phyloP scores from a whole-genome alignment of 30 jellyfish, hydroid and myxozoan species.

The Pseudorhiza aurosa region DNA sequence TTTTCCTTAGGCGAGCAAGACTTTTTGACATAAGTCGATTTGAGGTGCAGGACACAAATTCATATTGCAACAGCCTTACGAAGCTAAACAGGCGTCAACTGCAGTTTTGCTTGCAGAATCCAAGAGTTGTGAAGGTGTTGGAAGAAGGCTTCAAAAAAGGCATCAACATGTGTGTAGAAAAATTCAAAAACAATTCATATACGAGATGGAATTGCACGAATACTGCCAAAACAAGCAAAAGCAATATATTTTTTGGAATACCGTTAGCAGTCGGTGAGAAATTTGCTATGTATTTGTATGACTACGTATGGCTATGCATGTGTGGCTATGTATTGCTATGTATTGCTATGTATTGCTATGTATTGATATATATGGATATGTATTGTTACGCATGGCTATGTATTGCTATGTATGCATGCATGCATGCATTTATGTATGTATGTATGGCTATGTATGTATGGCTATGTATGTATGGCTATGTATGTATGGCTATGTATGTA shows the following conservation, averaged over 20 bases:
- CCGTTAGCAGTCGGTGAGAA: slow-evolving; percentile 72
- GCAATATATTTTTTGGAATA: slow-evolving; percentile 55
- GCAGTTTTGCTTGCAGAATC: slow-evolving; percentile 48
- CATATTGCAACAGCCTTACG: slow-evolving; percentile 47
- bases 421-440: too few species aligned
- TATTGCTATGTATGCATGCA: too few species aligned
- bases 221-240: slow-evolving; percentile 30
- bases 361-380: too few species aligned
- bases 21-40: slow-evolving; percentile 1
- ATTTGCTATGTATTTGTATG: too few species aligned
- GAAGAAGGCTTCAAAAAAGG: slow-evolving; percentile 69
- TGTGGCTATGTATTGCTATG: too few species aligned
- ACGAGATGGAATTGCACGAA: slow-evolving; percentile 82
- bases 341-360: too few species aligned
- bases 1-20: slow-evolving; percentile 8
- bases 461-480: too few species aligned
- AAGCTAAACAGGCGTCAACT: slow-evolving; percentile 53
- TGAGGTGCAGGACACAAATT: slow-evolving; percentile 16
- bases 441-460: too few species aligned
- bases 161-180: slow-evolving; percentile 37
- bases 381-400: too few species aligned
- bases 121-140: slow-evolving; percentile 53
- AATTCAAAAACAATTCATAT: slow-evolving; percentile 45
- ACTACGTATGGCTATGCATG: too few species aligned
- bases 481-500: too few species aligned